A percentile compares a stretch with the other conserved stretches of the same genome.
These are phyloP conservation scores for Tetheella fluctuosa DNA, from an alignment of 2,888 invertebrate genomes.

Conservation along the genomic window DNA sequence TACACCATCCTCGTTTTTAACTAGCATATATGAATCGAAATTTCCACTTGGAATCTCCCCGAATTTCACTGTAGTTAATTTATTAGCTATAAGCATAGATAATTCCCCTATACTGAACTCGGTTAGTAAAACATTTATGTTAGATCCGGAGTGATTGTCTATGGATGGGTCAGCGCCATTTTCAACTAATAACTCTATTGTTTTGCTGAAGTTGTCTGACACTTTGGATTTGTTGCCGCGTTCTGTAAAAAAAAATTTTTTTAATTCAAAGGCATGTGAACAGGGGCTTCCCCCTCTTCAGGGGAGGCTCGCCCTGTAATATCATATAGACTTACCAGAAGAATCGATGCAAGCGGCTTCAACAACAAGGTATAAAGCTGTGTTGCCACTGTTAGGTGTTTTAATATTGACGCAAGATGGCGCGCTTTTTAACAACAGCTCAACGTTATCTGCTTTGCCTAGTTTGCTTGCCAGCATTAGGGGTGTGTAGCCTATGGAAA, in stretches of 20 bases:
- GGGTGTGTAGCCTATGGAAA: conserved; percentile 72
- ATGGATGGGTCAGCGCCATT: conserved; percentile 69
- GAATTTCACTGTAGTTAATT: conserved; percentile 39
- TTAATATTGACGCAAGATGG: conserved; percentile 56
- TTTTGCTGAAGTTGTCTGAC: conserved; percentile 54
- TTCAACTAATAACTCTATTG: conserved; percentile 69
- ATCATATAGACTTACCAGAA: conserved; percentile 46
- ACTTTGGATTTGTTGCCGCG: conserved; percentile 56
- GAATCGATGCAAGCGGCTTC: conserved; percentile 60
- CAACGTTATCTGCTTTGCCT: conserved; percentile 58
- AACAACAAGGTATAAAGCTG: conserved; percentile 76
- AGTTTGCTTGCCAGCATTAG: conserved; percentile 72
- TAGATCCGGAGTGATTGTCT: conserved; percentile 72
- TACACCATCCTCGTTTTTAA: conserved; percentile 40
- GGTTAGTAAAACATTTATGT: conserved; percentile 68
- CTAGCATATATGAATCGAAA: conserved; percentile 45
- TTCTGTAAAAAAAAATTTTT: conserved; percentile 45
- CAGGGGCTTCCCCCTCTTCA: no score
- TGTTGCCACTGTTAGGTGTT: conserved; percentile 76
- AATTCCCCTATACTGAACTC: conserved; percentile 62
- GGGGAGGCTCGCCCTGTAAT: not conserved
- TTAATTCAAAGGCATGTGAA: no score
- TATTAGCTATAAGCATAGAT: conserved; percentile 59
- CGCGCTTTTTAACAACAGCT: conserved; percentile 50
- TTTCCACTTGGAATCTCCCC: conserved; percentile 18